Percentiles rank a stretch among this genome's conserved stretches.
These are phyloP conservation scores for Brachyhypopomus gauderio DNA, from an alignment of 2,113 vertebrate species.

Conservation along the genomic window DNA sequence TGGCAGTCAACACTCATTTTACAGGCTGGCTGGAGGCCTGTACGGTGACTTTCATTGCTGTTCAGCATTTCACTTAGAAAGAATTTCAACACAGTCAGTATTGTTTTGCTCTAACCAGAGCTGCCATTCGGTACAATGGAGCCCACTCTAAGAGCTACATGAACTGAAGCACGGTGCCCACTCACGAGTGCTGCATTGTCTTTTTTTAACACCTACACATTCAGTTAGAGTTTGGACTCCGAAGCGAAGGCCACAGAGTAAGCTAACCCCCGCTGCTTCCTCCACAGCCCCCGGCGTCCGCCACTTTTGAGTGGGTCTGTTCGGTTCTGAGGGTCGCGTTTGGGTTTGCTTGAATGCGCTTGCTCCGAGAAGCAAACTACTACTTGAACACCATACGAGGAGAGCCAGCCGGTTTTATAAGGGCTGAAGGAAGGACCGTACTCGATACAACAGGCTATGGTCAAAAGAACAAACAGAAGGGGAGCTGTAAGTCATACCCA, in stretches of 20 bases:
- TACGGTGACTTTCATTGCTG: not conserved
- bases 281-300: not conserved
- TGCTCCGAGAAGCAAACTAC: not conserved
- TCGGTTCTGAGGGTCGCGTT: not conserved
- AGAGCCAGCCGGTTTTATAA: too few species aligned
- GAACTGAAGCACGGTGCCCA: conserved; percentile 8
- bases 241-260: not conserved
- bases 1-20: conserved; percentile 3
- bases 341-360: not conserved
- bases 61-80: not conserved
- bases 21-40: not conserved
- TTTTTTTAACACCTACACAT: conserved; percentile 38
- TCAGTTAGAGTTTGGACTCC: conserved; percentile 7
- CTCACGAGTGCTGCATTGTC: conserved; percentile 11
- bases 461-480: too few species aligned
- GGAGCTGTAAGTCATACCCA: too few species aligned
- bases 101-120: not conserved
- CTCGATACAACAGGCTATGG: too few species aligned
- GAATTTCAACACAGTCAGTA: not conserved
- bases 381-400: too few species aligned
- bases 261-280: conserved; percentile 1
- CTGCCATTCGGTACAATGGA: conserved; percentile 1
- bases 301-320: conserved; percentile 9
- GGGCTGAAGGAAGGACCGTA: too few species aligned
- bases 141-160: conserved; percentile 13